phyloP scores from a whole-genome alignment of 2,113 vertebrate genomes.

The Rallus limicola region DNA sequence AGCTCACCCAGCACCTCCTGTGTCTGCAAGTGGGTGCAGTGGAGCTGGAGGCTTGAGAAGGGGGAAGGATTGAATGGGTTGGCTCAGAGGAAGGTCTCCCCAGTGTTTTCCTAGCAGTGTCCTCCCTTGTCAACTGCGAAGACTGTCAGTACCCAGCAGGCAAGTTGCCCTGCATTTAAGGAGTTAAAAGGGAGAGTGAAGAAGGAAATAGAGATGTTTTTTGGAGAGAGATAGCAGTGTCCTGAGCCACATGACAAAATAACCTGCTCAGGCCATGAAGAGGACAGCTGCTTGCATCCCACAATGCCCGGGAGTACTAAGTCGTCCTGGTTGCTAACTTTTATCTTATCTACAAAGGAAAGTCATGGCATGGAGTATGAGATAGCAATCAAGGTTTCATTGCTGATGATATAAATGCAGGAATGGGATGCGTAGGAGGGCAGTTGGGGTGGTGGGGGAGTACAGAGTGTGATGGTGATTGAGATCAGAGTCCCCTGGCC shows the following conservation, averaged over 20 bases:
- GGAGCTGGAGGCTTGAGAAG: background rate
- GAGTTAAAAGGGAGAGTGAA: background rate
- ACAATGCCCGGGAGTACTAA: background rate
- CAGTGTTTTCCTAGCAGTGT: background rate
- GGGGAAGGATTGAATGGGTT: background rate
- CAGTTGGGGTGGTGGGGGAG: rapidly evolving
- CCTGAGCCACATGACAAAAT: background rate
- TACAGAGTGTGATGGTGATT: background rate
- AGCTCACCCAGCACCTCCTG: background rate
- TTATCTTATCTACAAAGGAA: background rate
- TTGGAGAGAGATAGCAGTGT: background rate
- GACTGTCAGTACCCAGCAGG: background rate
- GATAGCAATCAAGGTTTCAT: background rate
- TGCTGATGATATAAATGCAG: background rate
- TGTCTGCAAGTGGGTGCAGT: rapidly evolving
- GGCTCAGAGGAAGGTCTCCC: background rate
- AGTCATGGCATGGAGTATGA: background rate
- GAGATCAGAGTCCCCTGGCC: background rate
- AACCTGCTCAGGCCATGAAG: background rate
- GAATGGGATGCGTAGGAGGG: background rate
- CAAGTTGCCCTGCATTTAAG: background rate
- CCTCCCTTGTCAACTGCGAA: background rate
- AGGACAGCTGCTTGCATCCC: background rate
- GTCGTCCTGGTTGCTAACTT: background rate
- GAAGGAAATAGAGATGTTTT: background rate